Evolutionary conservation across 2,797 vertebrate genomes (phyloP).

Genomic region (Mus spretus): DNA sequence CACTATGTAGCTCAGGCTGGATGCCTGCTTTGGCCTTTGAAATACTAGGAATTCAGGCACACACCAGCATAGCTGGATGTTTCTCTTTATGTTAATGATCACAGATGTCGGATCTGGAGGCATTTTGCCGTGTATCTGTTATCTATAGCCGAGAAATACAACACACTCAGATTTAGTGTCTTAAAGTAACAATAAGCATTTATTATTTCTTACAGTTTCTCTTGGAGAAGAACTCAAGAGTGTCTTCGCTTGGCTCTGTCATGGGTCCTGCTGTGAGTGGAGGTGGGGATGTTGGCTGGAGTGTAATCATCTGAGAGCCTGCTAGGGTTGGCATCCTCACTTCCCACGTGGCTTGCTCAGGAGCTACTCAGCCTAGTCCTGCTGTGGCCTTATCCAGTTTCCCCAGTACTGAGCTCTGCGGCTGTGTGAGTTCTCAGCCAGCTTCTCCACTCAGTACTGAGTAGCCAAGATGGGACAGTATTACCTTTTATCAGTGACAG

Average conservation of each 20-base stretch:
- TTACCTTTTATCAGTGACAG: conserved; percentile 16
- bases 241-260: conserved; percentile 10
- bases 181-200: conserved; percentile 45
- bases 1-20: background rate
- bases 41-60: background rate
- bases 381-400: background rate
- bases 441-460: background rate
- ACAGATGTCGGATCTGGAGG: background rate
- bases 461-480: background rate
- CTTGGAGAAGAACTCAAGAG: conserved; percentile 19
- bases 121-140: background rate
- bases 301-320: background rate
- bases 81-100: conserved; percentile 21
- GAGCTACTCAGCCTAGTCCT: background rate
- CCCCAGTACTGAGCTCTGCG: background rate
- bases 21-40: background rate
- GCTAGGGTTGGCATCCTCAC: background rate
- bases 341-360: background rate
- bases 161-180: background rate
- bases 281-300: background rate
- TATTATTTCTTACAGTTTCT: conserved; percentile 35
- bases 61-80: background rate
- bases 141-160: conserved; percentile 11
- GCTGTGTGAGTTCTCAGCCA: background rate
- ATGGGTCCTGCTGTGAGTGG: background rate